Percentiles rank a stretch among this genome's conserved stretches.
These are phyloP conservation scores for Bubalus kerabau DNA, from an alignment of 2,113 vertebrate genomes.

Conservation along the genomic window DNA sequence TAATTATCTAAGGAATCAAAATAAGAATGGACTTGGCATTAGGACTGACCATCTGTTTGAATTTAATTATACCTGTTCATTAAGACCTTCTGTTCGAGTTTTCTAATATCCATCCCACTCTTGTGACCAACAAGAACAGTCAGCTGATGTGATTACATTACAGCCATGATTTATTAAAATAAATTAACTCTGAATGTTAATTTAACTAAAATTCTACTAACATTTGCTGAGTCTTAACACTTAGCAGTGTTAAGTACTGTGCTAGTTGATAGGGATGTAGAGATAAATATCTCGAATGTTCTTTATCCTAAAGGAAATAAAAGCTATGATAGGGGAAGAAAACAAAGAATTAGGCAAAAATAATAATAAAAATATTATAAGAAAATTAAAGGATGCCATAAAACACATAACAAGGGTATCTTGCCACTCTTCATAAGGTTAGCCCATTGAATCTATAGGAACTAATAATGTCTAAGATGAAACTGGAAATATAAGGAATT, in stretches of 20 bases:
- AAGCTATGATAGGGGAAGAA: neutral
- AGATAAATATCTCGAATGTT: neutral
- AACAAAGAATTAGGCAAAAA: neutral
- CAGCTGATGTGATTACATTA: neutral
- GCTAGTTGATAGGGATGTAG: neutral
- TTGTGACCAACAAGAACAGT: neutral
- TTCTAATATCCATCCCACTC: neutral
- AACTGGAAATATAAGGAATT: neutral
- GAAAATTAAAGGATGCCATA: neutral
- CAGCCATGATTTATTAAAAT: neutral
- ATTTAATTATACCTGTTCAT: neutral
- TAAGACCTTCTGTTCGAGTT: neutral
- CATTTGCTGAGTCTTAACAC: neutral
- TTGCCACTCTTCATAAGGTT: neutral
- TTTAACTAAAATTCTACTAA: neutral
- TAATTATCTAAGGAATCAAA: slow-evolving; percentile 8
- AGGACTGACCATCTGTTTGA: neutral
- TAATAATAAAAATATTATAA: neutral
- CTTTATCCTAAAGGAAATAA: neutral
- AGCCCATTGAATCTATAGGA: neutral
- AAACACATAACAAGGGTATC: neutral
- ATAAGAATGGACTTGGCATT: neutral
- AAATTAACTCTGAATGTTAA: neutral
- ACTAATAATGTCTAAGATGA: neutral
- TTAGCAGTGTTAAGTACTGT: neutral